Base-by-base conservation (phyloP, 2,888 invertebrate species). In the Oxycera nigricornis region DNA sequence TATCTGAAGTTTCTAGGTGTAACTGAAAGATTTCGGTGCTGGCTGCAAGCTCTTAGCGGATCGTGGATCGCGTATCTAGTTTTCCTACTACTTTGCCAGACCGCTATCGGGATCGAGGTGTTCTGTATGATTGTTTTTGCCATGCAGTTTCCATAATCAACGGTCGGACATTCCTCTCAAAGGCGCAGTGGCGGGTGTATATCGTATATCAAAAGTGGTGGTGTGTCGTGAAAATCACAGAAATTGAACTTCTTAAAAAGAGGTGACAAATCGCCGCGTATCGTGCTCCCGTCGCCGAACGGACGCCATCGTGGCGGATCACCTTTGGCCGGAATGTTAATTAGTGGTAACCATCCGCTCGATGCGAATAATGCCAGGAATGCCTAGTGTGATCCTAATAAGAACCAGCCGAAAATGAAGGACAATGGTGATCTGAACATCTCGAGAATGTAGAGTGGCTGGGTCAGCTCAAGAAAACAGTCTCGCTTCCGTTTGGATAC, bases 11-110 rank as follows among this genome's bases (percentile, higher is more conserved):
- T 41, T 41, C 14, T 41, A 52, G 31, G 52, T 55, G 52, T 55
- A 70, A 31, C 70, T 70, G 70, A 70, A 70, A 75, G 72, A 73
- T 72, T 77, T 75, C 73, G 73, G 77, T 77, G 77, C 72, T 74
- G 70, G 73, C 67, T 74, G 74, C 62, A 72, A 59, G 74, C 74
- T 74, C 67, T 65, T 52, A 31, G 74, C 72, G 73, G 67, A 73
- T 75, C 68, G 72, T 61, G 70, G 70, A 62, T 57, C 65, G 55
- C 74, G 62, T 26, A 62, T 39, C 39, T 4, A n/a, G 4, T 30
- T 70, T 70, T 70, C 70, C 70, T 70, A 70, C 70, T 70, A 70
- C 70, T 70, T 70, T 70, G 52, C 31, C 22, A 52, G 31, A 70
- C 11, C 70, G 30, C 24, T 65, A 30, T 70, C 52, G 52, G 70